phyloP scores from a whole-genome alignment of 2,888 invertebrate genomes.

The Lithophane ornitopus region DNA sequence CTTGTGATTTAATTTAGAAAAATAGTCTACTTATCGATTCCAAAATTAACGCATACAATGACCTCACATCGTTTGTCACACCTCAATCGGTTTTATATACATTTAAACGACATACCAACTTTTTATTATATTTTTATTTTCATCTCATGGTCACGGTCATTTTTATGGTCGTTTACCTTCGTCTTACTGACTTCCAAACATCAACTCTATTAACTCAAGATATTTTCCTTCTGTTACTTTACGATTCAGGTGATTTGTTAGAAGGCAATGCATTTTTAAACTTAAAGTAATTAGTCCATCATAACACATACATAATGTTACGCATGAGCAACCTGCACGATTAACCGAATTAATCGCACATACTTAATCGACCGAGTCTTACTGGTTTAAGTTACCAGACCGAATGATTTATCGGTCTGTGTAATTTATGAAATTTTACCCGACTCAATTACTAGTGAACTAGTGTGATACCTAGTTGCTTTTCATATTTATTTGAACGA shows the following conservation, averaged over 20 bases:
- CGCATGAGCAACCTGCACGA: conserved; percentile 35
- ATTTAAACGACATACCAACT: conserved; percentile 28
- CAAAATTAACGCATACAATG: conserved; percentile 23
- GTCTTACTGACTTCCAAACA: conserved; percentile 27
- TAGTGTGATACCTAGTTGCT: not conserved
- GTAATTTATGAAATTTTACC: conserved; percentile 55
- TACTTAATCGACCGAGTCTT: conserved; percentile 54
- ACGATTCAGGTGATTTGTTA: conserved; percentile 12
- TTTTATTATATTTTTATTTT: conserved; percentile 27
- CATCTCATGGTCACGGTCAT: conserved; percentile 62
- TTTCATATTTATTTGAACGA: conserved; percentile 5
- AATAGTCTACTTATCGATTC: not conserved
- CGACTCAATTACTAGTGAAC: not conserved
- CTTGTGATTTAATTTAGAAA: not conserved
- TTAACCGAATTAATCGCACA: conserved; percentile 50
- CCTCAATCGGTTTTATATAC: not conserved
- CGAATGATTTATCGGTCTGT: conserved; percentile 52
- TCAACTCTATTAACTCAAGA: conserved; percentile 1
- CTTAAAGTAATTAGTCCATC: conserved; percentile 32
- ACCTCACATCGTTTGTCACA: conserved; percentile 35
- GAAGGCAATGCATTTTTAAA: conserved; percentile 11
- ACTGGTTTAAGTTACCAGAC: conserved; percentile 54
- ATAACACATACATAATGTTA: conserved; percentile 43
- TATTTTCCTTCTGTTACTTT: conserved; percentile 16
- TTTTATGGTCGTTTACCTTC: conserved; percentile 60